A percentile compares a stretch with the other conserved stretches of the same genome.
These are phyloP conservation scores for Megalurothrips usitatus DNA, from an alignment of 2,888 invertebrate species.

Conservation along the genomic window DNA sequence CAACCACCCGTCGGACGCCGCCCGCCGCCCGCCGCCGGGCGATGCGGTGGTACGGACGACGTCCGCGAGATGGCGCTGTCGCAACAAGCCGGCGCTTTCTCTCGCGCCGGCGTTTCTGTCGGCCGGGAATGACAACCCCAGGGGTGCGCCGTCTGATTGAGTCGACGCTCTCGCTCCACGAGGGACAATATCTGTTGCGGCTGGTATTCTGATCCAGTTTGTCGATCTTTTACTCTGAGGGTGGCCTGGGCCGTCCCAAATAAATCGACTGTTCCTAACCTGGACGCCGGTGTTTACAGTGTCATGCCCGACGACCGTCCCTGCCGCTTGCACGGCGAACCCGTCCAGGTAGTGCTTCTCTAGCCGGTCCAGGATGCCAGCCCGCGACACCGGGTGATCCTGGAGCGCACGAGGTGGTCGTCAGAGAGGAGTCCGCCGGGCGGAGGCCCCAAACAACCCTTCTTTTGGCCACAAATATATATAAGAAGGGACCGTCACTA, in stretches of 20 bases:
- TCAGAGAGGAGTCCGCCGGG: background rate
- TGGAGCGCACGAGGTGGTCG: background rate
- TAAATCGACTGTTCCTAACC: background rate
- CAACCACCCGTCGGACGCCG: too few relatives aligned
- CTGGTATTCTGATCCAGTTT: background rate
- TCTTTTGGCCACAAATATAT: background rate
- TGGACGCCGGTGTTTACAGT: background rate
- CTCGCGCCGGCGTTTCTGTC: too few relatives aligned
- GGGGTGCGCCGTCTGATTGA: background rate
- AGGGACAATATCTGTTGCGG: background rate
- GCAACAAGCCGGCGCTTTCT: too few relatives aligned
- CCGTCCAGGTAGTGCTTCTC: conserved; percentile 18
- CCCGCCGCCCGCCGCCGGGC: too few relatives aligned
- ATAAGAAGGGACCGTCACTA: background rate
- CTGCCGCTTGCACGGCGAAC: background rate
- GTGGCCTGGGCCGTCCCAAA: background rate
- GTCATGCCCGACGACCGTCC: background rate
- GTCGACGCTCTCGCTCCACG: background rate
- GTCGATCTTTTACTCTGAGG: background rate
- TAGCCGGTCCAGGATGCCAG: background rate
- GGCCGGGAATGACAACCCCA: background rate
- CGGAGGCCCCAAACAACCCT: background rate
- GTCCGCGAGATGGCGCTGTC: too few relatives aligned
- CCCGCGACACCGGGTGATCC: background rate
- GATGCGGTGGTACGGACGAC: too few relatives aligned